A percentile compares a stretch with the other conserved stretches of the same genome.
These are phyloP conservation scores for Magallana angulata DNA, from an alignment of 1,140 invertebrate genomes.

Conservation along the genomic window DNA sequence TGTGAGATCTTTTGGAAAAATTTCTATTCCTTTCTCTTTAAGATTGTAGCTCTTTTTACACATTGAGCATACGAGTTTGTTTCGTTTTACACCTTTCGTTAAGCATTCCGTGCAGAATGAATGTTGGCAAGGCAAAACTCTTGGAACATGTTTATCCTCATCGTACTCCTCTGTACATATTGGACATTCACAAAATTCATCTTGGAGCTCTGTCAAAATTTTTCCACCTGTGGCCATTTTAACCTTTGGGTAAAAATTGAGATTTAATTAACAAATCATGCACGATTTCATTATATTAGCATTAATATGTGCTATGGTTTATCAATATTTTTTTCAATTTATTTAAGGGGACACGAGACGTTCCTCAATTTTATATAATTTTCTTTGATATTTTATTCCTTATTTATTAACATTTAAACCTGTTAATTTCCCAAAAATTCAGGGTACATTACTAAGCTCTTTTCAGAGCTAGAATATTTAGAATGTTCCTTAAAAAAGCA, in stretches of 20 bases:
- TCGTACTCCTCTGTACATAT: slow-evolving; percentile 41
- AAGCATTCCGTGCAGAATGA: slow-evolving; percentile 23
- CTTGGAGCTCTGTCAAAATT: not conserved
- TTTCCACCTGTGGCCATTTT: not conserved
- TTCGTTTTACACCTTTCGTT: not conserved
- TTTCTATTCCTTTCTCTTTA: not conserved
- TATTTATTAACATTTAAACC: too few species aligned
- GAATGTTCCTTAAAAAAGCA: too few species aligned
- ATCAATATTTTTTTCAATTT: too few species aligned
- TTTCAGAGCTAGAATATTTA: too few species aligned
- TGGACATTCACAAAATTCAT: slow-evolving; percentile 23
- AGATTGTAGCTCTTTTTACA: not conserved
- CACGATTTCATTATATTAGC: too few species aligned
- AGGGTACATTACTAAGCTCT: too few species aligned
- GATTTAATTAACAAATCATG: too few species aligned
- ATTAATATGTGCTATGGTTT: too few species aligned
- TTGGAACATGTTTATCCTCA: slow-evolving; percentile 22
- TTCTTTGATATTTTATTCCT: too few species aligned
- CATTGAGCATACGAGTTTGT: not conserved
- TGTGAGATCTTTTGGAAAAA: not conserved
- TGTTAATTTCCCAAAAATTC: too few species aligned
- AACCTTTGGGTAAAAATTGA: not conserved
- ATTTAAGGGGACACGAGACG: too few species aligned
- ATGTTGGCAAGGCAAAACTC: slow-evolving; percentile 28
- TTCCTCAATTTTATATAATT: too few species aligned